Evolutionary conservation across 2,888 invertebrate species (phyloP), one percentile per base, ranked within the genome.

Genomic region (Flexamia atlantica): DNA sequence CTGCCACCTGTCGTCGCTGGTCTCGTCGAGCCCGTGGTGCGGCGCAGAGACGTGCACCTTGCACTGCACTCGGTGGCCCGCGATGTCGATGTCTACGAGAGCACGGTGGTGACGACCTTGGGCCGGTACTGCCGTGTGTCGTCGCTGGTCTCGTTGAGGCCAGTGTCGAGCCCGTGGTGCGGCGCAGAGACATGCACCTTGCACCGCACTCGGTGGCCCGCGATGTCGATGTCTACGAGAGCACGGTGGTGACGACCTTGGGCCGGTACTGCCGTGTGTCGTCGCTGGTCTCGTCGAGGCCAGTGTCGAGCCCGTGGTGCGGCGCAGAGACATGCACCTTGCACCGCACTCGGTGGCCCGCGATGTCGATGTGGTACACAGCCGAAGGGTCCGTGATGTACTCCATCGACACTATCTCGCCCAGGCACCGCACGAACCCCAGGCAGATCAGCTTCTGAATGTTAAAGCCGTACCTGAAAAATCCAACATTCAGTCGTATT

Each of bases 1-100:
- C 3, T 46, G 60, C 7, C 76, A 20, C 3, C n/a, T 30, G 32
- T 23, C 42, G 17, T 79, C 82, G 5, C 28, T 46, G 28, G 40
- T n/a, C 42, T 14, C 23, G 4, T 12, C 25, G n/a, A 30, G 0
- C 7, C 40, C 46, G 23, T 12, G 17, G 53, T 36, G 68, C 72
- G 60, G 82, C 0, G 95, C 93, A 89, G 93, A 93, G 74, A 95
- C 90, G 87, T 93, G 92, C 1, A 93, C 93, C 80, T 91, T 92
- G 17, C 92, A 91, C 23, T 91, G 89, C 88, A 94, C 94, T 86
- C 92, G 90, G 84, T 91, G 90, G 2, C 95, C 95, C 46, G 94
- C 95, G 84, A 95, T 94, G 88, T 95, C 95, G 23, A 95, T 64
- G 89, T 95, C n/a, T n/a, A n/a, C n/a, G n/a, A n/a, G n/a, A n/a